phyloP scores from a whole-genome alignment of 2,797 vertebrate species.

The Aythya fuligula region DNA sequence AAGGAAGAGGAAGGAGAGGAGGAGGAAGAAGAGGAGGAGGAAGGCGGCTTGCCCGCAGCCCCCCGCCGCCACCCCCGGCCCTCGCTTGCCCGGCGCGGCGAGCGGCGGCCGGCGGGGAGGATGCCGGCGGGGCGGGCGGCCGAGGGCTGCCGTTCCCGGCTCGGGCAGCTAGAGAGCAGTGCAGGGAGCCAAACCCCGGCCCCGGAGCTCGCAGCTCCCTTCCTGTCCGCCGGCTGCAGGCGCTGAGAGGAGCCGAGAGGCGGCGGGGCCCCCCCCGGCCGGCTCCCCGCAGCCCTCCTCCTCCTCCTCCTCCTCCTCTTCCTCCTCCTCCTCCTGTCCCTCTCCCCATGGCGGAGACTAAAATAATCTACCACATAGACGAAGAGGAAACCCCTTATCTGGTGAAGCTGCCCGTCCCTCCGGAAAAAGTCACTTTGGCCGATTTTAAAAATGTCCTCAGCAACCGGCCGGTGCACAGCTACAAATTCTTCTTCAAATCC shows the following conservation, averaged over 20 bases:
- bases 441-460: constrained; percentile 99
- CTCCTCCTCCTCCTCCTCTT: not conserved
- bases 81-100: not conserved
- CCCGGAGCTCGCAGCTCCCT: constrained; percentile 23
- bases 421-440: constrained; percentile 94
- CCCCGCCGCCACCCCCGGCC: not conserved
- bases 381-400: constrained; percentile 98
- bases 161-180: constrained; percentile 62
- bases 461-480: constrained; percentile 93
- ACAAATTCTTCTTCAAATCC: constrained; percentile 99
- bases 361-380: constrained; percentile 98
- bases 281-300: not conserved
- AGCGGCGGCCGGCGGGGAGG: not conserved
- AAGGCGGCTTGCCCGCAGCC: not conserved
- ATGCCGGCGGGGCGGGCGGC: not conserved
- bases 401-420: constrained; percentile 93
- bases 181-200: constrained; percentile 35
- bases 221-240: constrained; percentile 26
- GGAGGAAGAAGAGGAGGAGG: not conserved
- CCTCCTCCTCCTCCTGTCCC: not conserved
- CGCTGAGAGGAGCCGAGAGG: constrained; percentile 25
- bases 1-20: not conserved
- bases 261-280: constrained; percentile 30
- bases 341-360: constrained; percentile 96
- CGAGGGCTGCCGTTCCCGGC: not conserved